phyloP scores from a whole-genome alignment of 2,888 invertebrate species.

The Dolichopus griseipennis region DNA sequence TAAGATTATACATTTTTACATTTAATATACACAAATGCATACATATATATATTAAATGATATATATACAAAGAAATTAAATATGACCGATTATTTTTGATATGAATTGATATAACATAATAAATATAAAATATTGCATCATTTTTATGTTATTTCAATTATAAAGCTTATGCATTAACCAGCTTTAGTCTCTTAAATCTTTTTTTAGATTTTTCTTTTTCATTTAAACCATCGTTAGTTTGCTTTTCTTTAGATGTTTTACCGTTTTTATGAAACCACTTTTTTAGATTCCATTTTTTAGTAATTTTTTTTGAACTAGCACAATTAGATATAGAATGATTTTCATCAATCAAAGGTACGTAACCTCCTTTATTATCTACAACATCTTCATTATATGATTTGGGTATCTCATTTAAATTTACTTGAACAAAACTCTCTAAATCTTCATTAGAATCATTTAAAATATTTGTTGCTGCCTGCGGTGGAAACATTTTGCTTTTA shows the following conservation, averaged over 20 bases:
- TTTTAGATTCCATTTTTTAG: neutral
- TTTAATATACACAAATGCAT: too few relatives aligned
- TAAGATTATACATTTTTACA: too few relatives aligned
- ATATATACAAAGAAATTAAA: too few relatives aligned
- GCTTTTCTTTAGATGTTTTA: neutral
- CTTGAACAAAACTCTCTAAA: neutral
- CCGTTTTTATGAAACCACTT: neutral
- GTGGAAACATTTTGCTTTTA: neutral
- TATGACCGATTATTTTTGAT: too few relatives aligned
- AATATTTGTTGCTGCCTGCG: neutral
- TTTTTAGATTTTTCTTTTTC: neutral
- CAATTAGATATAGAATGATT: neutral
- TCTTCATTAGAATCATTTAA: neutral
- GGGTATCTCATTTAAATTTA: constrained; percentile 9
- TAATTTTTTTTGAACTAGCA: neutral
- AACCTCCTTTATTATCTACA: constrained; percentile 13
- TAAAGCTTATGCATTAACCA: neutral
- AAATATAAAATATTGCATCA: too few relatives aligned
- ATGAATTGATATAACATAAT: too few relatives aligned
- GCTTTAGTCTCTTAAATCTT: neutral
- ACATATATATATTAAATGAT: too few relatives aligned
- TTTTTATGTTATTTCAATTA: too few relatives aligned
- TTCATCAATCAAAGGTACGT: constrained; percentile 14
- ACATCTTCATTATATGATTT: constrained; percentile 11
- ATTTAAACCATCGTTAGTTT: neutral